phyloP scores from a whole-genome alignment of 2,888 invertebrate genomes.

The Chloroclystis v-ata region DNA sequence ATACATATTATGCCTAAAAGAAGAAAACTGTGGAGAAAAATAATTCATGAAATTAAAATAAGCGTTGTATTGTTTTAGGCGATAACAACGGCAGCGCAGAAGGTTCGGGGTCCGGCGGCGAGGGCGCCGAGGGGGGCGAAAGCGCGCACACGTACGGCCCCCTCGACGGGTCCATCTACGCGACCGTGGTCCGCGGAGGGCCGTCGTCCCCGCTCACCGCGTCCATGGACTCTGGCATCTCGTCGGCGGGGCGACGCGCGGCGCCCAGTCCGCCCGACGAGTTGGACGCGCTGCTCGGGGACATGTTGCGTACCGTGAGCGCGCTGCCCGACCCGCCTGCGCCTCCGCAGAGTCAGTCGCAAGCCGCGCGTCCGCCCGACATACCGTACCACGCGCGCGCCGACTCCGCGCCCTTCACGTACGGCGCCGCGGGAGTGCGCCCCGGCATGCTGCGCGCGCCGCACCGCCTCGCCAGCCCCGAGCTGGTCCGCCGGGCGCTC shows the following conservation, averaged over 20 bases:
- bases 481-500: slow-evolving; percentile 87
- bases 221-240: slow-evolving; percentile 95
- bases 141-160: slow-evolving; percentile 88
- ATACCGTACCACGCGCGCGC: slow-evolving; percentile 95
- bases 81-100: slow-evolving; percentile 76
- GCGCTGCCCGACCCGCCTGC: slow-evolving; percentile 82
- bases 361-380: slow-evolving; percentile 71
- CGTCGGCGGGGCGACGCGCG: slow-evolving; percentile 82
- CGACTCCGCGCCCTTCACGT: slow-evolving; percentile 92
- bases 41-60: too few relatives aligned
- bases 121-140: slow-evolving; percentile 65
- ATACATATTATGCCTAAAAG: too few relatives aligned
- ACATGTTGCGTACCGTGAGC: slow-evolving; percentile 92
- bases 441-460: slow-evolving; percentile 83
- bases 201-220: slow-evolving; percentile 86
- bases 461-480: slow-evolving; percentile 88
- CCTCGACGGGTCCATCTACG: slow-evolving; percentile 94
- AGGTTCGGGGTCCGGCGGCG: slow-evolving; percentile 67
- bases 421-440: slow-evolving; percentile 82
- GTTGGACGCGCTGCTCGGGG: slow-evolving; percentile 89
- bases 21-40: too few relatives aligned
- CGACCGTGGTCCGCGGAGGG: slow-evolving; percentile 79
- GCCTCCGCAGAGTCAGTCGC: slow-evolving; percentile 59
- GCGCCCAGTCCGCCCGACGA: slow-evolving; percentile 79
- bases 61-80: slow-evolving; percentile 51